Evolutionary conservation across 1,140 invertebrate genomes (phyloP).

Genomic region (Drosophila repleta): DNA sequence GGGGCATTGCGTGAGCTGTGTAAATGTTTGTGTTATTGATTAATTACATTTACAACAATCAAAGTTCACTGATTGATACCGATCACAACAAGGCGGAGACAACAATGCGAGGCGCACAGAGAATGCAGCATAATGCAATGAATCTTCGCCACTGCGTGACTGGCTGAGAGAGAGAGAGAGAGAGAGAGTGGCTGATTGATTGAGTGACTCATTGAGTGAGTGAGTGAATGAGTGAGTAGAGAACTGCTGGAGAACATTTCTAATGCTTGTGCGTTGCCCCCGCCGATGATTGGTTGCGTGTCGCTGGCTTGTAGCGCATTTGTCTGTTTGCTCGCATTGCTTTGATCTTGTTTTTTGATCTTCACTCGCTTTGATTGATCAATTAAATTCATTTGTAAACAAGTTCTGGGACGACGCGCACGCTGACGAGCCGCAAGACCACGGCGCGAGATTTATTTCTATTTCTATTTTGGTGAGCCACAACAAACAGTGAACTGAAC

Average conservation of each 20-base stretch:
- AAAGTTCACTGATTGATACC: constrained; percentile 78
- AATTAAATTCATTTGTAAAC: constrained; percentile 83
- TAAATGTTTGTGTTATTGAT: constrained; percentile 79
- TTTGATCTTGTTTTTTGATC: constrained; percentile 80
- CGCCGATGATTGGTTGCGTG: constrained; percentile 63
- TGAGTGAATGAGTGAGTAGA: constrained; percentile 43
- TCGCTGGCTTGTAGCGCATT: constrained; percentile 71
- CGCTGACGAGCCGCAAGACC: constrained; percentile 49
- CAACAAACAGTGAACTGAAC: constrained; percentile 4
- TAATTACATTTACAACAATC: constrained; percentile 82
- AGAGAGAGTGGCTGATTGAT: constrained; percentile 33
- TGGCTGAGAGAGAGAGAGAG: constrained; percentile 34
- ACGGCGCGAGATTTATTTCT: constrained; percentile 33
- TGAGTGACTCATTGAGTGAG: constrained; percentile 1
- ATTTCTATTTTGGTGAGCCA: constrained; percentile 35
- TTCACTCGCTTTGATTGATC: constrained; percentile 82
- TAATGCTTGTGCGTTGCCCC: constrained; percentile 43
- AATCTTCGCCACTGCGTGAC: constrained; percentile 58
- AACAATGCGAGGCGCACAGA: constrained; percentile 15
- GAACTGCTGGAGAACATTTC: constrained; percentile 67
- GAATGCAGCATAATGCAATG: constrained; percentile 55
- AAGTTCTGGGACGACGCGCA: constrained; percentile 49
- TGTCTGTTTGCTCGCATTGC: constrained; percentile 74
- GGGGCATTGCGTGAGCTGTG: constrained; percentile 46
- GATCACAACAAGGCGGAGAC: constrained; percentile 66